Evolutionary conservation across 2,797 vertebrate genomes (phyloP).

Genomic region (Bufotes viridis): DNA sequence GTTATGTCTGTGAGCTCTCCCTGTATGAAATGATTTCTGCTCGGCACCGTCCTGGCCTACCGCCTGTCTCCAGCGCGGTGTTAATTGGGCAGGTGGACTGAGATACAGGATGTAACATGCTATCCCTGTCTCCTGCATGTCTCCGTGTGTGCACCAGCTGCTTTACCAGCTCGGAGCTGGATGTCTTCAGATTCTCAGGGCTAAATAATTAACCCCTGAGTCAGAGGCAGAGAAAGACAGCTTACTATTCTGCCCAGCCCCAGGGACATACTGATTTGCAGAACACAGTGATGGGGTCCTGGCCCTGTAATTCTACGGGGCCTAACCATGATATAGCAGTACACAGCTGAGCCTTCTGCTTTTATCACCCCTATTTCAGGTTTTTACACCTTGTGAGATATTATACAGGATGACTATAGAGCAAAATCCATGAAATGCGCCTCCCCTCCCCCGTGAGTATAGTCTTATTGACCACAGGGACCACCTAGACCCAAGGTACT

Average conservation of each 20-base stretch:
- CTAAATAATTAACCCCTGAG: conserved; percentile 55
- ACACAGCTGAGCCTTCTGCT: background rate
- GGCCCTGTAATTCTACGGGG: background rate
- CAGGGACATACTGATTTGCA: background rate
- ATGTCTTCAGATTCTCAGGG: conserved; percentile 40
- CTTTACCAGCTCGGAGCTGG: conserved; percentile 19
- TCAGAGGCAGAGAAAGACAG: conserved; percentile 30
- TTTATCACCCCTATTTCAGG: background rate
- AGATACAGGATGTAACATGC: background rate
- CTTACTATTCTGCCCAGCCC: conserved; percentile 21
- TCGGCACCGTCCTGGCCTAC: background rate
- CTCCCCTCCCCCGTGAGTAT: too few species aligned
- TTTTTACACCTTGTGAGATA: background rate
- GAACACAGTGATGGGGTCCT: background rate
- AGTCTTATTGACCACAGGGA: too few species aligned
- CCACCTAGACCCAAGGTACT: too few species aligned
- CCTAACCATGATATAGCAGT: background rate
- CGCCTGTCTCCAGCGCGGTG: background rate
- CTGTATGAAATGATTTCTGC: background rate
- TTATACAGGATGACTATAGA: background rate
- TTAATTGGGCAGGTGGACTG: conserved; percentile 12
- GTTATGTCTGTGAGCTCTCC: background rate
- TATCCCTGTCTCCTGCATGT: background rate
- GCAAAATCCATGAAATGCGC: background rate
- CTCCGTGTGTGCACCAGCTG: conserved; percentile 32